These are phyloP conservation scores for Drosophila austrosaltans DNA, from an alignment of 2,888 invertebrate species.

Conservation along the genomic window DNA sequence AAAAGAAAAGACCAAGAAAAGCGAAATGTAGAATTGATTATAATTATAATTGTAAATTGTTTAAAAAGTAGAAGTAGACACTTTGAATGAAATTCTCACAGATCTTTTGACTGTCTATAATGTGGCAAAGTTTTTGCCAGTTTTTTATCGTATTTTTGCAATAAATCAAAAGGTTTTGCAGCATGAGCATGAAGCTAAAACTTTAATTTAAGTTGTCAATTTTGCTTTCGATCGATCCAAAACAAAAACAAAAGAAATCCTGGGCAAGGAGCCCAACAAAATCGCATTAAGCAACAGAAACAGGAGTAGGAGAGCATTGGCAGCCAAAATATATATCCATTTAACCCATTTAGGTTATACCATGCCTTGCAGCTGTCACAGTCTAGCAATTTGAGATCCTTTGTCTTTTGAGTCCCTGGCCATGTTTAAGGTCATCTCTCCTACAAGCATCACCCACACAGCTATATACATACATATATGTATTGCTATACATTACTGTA, in stretches of 20 bases:
- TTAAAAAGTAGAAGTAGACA: slow-evolving; percentile 33
- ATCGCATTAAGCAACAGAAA: slow-evolving; percentile 49
- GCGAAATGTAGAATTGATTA: slow-evolving; percentile 65
- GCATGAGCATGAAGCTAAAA: neutral
- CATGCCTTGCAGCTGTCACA: slow-evolving; percentile 78
- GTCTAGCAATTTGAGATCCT: slow-evolving; percentile 74
- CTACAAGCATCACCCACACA: slow-evolving; percentile 28
- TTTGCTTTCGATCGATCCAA: neutral
- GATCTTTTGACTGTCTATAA: slow-evolving; percentile 26
- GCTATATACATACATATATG: slow-evolving; percentile 21
- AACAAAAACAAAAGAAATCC: slow-evolving; percentile 17
- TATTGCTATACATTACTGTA: slow-evolving; percentile 48
- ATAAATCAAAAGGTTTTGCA: slow-evolving; percentile 6
- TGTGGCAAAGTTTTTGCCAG: neutral
- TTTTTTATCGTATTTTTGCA: neutral
- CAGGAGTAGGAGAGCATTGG: slow-evolving; percentile 37
- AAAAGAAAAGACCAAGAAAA: slow-evolving; percentile 19
- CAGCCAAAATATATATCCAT: slow-evolving; percentile 59
- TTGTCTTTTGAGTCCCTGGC: slow-evolving; percentile 56
- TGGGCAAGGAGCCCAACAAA: slow-evolving; percentile 51
- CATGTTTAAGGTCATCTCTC: slow-evolving; percentile 67
- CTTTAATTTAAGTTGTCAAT: slow-evolving; percentile 10
- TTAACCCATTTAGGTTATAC: slow-evolving; percentile 77
- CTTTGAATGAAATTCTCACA: slow-evolving; percentile 32
- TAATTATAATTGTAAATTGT: slow-evolving; percentile 77